Conservation (phyloP, 2,888 invertebrate species). For the Parnassius glacialis region DNA sequence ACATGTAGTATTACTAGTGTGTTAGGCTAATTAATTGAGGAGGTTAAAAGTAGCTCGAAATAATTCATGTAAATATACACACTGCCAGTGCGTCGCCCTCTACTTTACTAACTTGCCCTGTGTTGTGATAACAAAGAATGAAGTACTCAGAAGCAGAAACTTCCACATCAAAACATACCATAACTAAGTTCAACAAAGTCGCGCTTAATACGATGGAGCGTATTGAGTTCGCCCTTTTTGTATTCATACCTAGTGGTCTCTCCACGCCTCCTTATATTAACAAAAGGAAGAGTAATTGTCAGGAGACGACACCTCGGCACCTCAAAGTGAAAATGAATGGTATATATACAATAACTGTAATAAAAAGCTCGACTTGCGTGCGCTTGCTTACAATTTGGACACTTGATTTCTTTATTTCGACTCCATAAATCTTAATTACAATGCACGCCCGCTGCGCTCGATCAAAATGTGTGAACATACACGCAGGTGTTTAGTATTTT, state of each 20-base stretch:
- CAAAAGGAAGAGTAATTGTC: constrained; percentile 62
- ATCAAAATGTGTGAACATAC: constrained; percentile 37
- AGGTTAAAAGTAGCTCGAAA: too few species aligned
- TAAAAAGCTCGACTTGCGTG: constrained; percentile 29
- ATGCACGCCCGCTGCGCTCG: constrained; percentile 35
- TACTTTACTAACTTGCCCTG: too few species aligned
- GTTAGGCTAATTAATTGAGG: too few species aligned
- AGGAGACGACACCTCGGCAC: constrained; percentile 46
- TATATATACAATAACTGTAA: constrained; percentile 47
- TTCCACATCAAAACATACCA: constrained; percentile 12
- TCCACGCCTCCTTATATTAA: constrained; percentile 48
- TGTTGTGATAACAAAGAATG: neutral
- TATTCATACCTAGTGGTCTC: constrained; percentile 52
- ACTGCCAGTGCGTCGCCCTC: too few species aligned
- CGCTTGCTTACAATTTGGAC: constrained; percentile 62
- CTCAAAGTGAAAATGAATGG: constrained; percentile 63
- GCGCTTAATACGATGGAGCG: constrained; percentile 8
- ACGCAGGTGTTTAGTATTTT: constrained; percentile 6
- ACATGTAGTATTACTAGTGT: too few species aligned
- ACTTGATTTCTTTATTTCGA: constrained; percentile 70
- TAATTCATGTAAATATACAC: too few species aligned
- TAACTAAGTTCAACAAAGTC: constrained; percentile 17
- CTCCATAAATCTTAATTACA: constrained; percentile 46
- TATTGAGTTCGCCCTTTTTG: constrained; percentile 39
- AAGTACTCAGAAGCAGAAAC: constrained; percentile 12